phyloP scores from a whole-genome alignment of 2,113 vertebrate genomes.

The Leptodactylus fuscus region DNA sequence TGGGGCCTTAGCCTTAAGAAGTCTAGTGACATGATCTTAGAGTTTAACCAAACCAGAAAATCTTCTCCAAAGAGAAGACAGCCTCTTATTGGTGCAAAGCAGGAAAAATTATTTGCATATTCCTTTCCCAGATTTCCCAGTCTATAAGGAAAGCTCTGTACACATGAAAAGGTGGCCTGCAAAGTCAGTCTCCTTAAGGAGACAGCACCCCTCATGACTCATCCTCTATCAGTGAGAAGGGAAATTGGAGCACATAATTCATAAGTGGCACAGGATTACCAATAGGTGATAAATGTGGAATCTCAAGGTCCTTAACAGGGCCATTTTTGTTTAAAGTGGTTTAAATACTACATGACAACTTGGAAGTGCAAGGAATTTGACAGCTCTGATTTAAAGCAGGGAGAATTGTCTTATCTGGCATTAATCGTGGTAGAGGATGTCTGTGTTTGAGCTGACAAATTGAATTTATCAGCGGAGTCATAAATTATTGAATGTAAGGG shows the following conservation, averaged over 20 bases:
- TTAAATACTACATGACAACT: constrained; percentile 31
- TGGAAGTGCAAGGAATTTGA: constrained; percentile 19
- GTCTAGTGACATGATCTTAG: too few species aligned
- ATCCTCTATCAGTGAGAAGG: not conserved
- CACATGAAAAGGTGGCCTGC: too few species aligned
- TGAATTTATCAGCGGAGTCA: constrained; percentile 29
- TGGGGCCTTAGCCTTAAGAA: too few species aligned
- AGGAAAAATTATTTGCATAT: too few species aligned
- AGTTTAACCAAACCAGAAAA: too few species aligned
- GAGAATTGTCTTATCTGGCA: constrained; percentile 18
- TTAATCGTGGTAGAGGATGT: constrained; percentile 48
- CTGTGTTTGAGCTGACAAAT: constrained; percentile 41
- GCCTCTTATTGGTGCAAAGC: too few species aligned
- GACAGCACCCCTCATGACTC: too few species aligned
- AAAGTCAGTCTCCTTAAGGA: too few species aligned
- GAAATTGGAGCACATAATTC: constrained; percentile 7
- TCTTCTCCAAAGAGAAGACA: too few species aligned
- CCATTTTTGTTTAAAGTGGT: constrained; percentile 29
- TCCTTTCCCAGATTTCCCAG: too few species aligned
- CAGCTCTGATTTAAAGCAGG: constrained; percentile 43
- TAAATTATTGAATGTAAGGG: constrained; percentile 25
- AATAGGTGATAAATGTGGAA: constrained; percentile 47
- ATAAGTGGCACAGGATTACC: constrained; percentile 2
- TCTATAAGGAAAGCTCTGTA: too few species aligned
- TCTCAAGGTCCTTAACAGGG: constrained; percentile 35